These are phyloP conservation scores for Noctua fimbriata DNA, from an alignment of 2,888 invertebrate genomes.

Conservation along the genomic window DNA sequence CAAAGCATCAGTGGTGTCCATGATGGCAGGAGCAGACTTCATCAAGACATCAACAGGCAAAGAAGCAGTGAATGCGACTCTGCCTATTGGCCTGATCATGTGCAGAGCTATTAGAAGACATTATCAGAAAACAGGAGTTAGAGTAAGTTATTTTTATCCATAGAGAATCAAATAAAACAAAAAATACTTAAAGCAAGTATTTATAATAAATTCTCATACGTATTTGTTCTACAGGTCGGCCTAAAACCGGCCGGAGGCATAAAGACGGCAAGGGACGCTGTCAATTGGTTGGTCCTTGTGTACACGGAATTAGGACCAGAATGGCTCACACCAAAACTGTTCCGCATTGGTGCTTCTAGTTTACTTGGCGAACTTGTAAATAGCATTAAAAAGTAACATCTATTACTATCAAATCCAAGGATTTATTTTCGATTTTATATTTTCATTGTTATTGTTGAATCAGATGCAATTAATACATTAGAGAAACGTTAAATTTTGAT, in stretches of 20 bases:
- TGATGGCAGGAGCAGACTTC: constrained; percentile 99
- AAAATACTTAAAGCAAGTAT: neutral
- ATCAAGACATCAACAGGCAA: constrained; percentile 99
- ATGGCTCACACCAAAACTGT: constrained; percentile 95
- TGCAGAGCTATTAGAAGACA: constrained; percentile 97
- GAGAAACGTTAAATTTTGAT: neutral
- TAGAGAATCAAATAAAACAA: neutral
- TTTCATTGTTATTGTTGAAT: neutral
- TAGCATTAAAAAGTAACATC: constrained; percentile 9
- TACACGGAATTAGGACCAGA: constrained; percentile 95
- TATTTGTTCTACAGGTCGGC: constrained; percentile 92
- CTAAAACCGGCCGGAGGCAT: constrained; percentile 99
- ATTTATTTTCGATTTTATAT: neutral
- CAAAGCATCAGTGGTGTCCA: constrained; percentile 96
- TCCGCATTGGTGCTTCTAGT: constrained; percentile 98
- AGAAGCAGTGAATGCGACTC: constrained; percentile 97
- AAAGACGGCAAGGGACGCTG: constrained; percentile 94
- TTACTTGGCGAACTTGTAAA: constrained; percentile 94
- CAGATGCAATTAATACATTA: neutral
- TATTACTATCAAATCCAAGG: neutral
- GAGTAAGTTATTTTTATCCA: constrained; percentile 82
- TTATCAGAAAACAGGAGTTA: constrained; percentile 92
- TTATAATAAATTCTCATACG: neutral
- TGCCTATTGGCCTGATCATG: constrained; percentile 98
- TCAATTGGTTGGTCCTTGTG: constrained; percentile 96